Evolutionary conservation across 2,797 vertebrate species (phyloP).

Genomic region (Tokudaia muenninki): DNA sequence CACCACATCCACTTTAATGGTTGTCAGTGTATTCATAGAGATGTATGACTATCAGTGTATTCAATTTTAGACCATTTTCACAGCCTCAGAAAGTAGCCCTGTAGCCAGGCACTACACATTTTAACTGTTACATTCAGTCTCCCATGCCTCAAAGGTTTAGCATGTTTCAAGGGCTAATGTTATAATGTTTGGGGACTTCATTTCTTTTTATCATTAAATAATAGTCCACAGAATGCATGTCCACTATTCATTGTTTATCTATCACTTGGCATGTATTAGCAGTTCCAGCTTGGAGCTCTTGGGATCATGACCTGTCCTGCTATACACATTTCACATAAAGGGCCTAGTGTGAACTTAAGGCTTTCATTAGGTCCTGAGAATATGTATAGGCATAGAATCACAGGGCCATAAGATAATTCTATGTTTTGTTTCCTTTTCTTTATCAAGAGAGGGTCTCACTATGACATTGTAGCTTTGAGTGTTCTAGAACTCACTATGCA

Average conservation of each 20-base stretch:
- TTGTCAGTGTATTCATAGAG: neutral
- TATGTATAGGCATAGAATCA: neutral
- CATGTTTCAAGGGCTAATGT: neutral
- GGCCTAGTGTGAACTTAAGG: neutral
- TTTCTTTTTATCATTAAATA: slow-evolving; percentile 5
- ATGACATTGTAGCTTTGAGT: neutral
- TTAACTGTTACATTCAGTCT: neutral
- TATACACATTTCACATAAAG: neutral
- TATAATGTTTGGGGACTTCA: neutral
- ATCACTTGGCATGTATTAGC: neutral
- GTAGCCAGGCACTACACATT: neutral
- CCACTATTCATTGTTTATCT: neutral
- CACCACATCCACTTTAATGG: neutral
- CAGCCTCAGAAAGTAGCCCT: neutral
- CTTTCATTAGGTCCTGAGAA: neutral
- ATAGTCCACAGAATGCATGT: neutral
- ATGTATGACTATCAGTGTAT: neutral
- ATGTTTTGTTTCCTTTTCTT: neutral
- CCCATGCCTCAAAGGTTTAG: neutral
- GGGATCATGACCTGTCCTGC: neutral
- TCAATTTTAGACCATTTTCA: neutral
- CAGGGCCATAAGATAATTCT: neutral
- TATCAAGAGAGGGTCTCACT: neutral
- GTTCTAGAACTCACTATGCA: neutral
- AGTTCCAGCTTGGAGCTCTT: neutral